These are phyloP conservation scores for Litoditis marina DNA, from an alignment of 2,888 invertebrate species.

Conservation along the genomic window DNA sequence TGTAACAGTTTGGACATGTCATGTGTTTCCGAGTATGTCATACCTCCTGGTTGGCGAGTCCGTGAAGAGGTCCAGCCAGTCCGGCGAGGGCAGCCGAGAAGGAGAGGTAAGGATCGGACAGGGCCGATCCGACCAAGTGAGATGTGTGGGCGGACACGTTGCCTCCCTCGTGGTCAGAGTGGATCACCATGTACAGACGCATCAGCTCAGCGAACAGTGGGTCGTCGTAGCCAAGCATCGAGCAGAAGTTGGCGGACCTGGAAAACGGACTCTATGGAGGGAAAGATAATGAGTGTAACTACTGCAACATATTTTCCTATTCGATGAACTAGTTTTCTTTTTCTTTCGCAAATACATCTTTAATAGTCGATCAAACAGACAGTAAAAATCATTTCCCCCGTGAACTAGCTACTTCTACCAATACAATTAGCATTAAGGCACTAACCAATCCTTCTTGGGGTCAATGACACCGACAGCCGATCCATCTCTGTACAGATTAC, in stretches of 20 bases:
- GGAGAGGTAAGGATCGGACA: constrained; percentile 85
- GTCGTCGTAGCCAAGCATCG: constrained; percentile 82
- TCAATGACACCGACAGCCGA: constrained; percentile 85
- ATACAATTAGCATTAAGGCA: too few species aligned
- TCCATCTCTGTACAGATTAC: constrained; percentile 81
- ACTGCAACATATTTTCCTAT: constrained; percentile 74
- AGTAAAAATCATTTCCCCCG: too few species aligned
- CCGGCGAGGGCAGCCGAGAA: constrained; percentile 90
- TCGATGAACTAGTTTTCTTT: too few species aligned
- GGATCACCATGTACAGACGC: constrained; percentile 79
- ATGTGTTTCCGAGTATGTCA: too few species aligned
- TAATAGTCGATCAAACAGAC: too few species aligned
- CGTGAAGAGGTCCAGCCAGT: constrained; percentile 89
- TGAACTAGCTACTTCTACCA: too few species aligned
- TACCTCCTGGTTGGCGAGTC: constrained; percentile 84
- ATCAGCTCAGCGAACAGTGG: constrained; percentile 81
- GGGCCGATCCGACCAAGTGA: constrained; percentile 86
- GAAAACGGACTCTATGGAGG: neutral
- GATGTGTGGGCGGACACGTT: constrained; percentile 92
- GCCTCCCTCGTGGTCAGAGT: constrained; percentile 81
- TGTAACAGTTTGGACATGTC: too few species aligned
- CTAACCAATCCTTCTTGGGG: constrained; percentile 77
- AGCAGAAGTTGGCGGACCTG: constrained; percentile 77
- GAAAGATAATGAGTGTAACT: constrained; percentile 69
- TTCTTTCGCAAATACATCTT: too few species aligned